Base-by-base conservation (phyloP, 2,888 invertebrate genomes). In the Notocelia uddmanniana region DNA sequence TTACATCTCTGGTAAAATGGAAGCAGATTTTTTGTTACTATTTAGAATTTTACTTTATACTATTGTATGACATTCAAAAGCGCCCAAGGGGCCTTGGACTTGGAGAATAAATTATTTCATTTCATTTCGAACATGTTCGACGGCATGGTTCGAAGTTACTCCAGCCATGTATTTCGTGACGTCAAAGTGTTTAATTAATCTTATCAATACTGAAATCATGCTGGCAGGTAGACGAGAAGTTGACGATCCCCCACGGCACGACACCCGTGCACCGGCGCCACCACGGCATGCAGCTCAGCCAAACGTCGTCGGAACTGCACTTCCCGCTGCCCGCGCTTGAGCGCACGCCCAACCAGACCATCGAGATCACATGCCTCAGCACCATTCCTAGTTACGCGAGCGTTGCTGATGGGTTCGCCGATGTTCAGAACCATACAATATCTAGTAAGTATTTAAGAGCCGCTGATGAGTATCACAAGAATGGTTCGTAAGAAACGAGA, bases 361-460 rank as follows among this genome's bases (percentile, higher is more conserved):
- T 97, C 76, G 95, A 96, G 79, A 95, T 97, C 80, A 96, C 96
- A 75, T 97, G 97, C 83, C 91, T 96, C 76, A 95, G 97, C 78
- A 97, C 97, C 69, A 97, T 97, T 82, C 97, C 97, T 0, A 95
- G 96, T 79, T 96, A 96, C 78, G 95, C 96, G 1, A 95, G 94
- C 68, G 89, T 95, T 62, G 95, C 94, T 41, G 96, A 96, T 77
- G 95, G 95, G 57, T 97, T 96, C 79, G 97, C 97, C 59, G 97
- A 97, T 86, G 93, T 96, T 58, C 95, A 96, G 85, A 96, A 95
- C 74, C 95, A 95, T 81, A 96, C 96, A 23, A 95, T 96, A 63
- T 94, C 95, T 82, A 96, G 97, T 97, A 89, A 95, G 95, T 74
- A 5, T 31, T 31, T 31, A 31, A 31, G 31, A 31, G 8, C 26